A percentile compares a stretch with the other conserved stretches of the same genome.
Conservation (phyloP, 2,797 vertebrate genomes). For the Masticophis lateralis region DNA sequence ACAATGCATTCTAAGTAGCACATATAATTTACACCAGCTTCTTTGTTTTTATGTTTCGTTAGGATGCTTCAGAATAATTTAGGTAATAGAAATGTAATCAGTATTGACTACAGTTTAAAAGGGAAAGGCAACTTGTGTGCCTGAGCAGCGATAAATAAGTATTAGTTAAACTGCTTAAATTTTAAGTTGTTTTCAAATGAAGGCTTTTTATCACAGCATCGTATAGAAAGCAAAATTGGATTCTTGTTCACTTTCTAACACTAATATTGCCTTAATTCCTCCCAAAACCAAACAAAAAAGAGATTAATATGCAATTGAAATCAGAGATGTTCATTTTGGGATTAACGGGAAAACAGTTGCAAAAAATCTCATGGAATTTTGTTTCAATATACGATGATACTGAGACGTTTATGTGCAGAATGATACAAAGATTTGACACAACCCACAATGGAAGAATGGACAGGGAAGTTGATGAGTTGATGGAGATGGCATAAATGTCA, state of each 20-base stretch:
- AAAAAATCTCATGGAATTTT: background rate
- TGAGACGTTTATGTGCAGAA: background rate
- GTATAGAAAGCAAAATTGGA: background rate
- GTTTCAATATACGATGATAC: background rate
- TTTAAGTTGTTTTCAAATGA: background rate
- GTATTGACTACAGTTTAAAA: conserved; percentile 8
- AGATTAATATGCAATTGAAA: background rate
- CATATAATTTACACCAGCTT: conserved; percentile 5
- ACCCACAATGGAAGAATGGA: background rate
- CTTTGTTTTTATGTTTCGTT: conserved; percentile 16
- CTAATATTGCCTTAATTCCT: background rate
- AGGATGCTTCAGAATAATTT: conserved; percentile 39
- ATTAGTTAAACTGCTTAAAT: background rate
- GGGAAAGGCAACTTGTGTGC: conserved; percentile 10
- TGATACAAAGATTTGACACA: background rate
- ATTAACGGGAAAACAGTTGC: background rate
- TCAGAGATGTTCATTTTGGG: background rate
- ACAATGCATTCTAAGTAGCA: background rate
- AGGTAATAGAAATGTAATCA: background rate
- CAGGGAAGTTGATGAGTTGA: background rate
- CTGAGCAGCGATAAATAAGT: background rate
- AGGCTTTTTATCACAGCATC: background rate
- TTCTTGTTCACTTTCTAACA: background rate
- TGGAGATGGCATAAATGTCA: background rate
- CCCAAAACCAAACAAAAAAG: background rate